Evolutionary conservation across 2,113 vertebrate species (phyloP).

Genomic region (Zingel zingel): DNA sequence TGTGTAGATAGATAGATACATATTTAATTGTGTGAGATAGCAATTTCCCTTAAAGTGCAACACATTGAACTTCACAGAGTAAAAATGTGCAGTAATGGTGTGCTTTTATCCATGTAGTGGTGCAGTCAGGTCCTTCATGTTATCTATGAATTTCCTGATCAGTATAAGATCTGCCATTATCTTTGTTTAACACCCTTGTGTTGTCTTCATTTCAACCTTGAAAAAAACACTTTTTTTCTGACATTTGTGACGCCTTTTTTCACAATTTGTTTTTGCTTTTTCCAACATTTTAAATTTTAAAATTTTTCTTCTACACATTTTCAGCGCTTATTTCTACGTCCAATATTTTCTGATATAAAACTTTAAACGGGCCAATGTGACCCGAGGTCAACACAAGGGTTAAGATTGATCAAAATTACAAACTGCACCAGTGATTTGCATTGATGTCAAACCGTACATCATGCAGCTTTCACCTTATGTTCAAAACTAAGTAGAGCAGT

Average conservation of each 20-base stretch:
- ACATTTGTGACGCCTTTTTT: too few species aligned
- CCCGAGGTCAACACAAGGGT: too few species aligned
- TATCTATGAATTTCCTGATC: background rate
- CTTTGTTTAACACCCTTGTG: too few species aligned
- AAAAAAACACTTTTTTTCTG: too few species aligned
- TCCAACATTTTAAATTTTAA: too few species aligned
- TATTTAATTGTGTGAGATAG: background rate
- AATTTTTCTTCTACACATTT: too few species aligned
- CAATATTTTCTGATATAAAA: too few species aligned
- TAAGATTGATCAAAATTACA: background rate
- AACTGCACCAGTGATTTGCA: background rate
- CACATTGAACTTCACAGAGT: background rate
- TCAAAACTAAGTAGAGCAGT: constrained; percentile 8
- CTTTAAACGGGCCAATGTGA: too few species aligned
- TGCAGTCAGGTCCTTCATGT: background rate
- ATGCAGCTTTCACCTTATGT: background rate
- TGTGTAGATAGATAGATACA: background rate
- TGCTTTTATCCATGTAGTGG: background rate
- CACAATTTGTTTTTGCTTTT: too few species aligned
- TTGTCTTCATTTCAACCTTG: too few species aligned
- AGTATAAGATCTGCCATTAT: background rate
- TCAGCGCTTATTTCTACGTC: too few species aligned
- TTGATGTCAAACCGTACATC: background rate
- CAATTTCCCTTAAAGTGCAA: background rate
- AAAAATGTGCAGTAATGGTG: background rate